A percentile compares a stretch with the other conserved stretches of the same genome.
Evolutionary conservation across 2,113 vertebrate genomes (phyloP).

Genomic region (Callaeas wilsoni): DNA sequence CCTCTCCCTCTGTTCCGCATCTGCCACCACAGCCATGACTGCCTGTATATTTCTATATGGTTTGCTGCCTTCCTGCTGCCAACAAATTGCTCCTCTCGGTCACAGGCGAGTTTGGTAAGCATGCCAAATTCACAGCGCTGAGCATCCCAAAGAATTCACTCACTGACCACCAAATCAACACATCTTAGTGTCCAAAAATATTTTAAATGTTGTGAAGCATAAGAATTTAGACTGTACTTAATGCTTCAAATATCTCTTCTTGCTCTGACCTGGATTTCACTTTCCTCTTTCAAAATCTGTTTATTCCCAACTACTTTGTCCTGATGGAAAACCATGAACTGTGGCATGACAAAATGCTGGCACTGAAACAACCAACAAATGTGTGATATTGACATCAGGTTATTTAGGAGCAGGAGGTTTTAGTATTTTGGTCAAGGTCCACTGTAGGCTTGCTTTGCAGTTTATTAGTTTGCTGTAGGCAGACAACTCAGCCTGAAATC

Average conservation of each 20-base stretch:
- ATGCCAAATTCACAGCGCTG: background rate
- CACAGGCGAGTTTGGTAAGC: background rate
- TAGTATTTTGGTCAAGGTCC: background rate
- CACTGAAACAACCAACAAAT: background rate
- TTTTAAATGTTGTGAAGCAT: background rate
- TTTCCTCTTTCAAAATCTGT: conserved; percentile 2
- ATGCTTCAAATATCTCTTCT: background rate
- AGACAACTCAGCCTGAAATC: background rate
- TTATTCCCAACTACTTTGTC: background rate
- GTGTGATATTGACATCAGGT: background rate
- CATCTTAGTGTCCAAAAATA: background rate
- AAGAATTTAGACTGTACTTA: background rate
- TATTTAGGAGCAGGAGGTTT: background rate
- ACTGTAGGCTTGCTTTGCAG: background rate
- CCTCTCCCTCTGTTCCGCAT: background rate
- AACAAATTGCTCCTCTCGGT: background rate
- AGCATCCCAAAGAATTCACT: background rate
- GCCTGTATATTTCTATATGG: background rate
- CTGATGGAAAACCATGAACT: background rate
- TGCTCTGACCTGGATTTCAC: background rate
- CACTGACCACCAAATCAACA: background rate
- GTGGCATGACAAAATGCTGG: background rate
- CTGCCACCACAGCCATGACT: background rate
- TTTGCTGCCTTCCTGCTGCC: background rate
- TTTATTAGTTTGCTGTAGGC: background rate